Base-by-base conservation (phyloP, 2,113 vertebrate species). In the Marmota flaviventris region DNA sequence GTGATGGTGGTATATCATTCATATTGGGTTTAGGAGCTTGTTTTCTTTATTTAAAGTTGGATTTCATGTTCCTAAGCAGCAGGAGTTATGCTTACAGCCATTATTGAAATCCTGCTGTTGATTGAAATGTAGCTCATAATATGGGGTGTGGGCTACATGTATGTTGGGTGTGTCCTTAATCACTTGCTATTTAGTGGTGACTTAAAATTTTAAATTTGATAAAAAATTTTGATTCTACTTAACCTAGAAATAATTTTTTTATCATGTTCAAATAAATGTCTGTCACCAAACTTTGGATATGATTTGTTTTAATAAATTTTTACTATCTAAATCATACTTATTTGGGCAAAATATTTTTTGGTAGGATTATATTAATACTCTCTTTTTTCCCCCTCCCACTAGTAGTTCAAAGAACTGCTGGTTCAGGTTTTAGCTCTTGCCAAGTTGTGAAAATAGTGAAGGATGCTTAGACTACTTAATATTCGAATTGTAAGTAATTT, bases 401-500 rank as follows among this genome's bases (percentile, higher is more conserved):
- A 89, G 69, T 97, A 95, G 93, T 96, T 97, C 96, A 94, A 70
- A 96, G 95, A 97, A 93, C 86, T 96, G 63, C 97, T 97, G 92
- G 93, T 92, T 97, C 95, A 95, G 89, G 84, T 76, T 98, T 93
- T 94, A 94, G 87, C 92, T 93, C 86, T 97, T 97, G 70, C 76
- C 83, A 85, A 93, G 70, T 77, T 97, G 83, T 94, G 97, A 94
- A 97, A 91, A 93, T 89, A 97, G 86, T 97, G 96, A 93, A 98
- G 96, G 79, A 97, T 98, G 97, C 70, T 89, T 97, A 97, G 29
- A 97, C 96, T 87, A 92, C 97, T 89, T 89, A 97, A 89, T 58
- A 70, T 79, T 86, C 65, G 93, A 93, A 97, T 77, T 97, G 97
- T 98, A 96, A 97, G 97, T 98, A 96, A 96, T 45, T 93, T 96